Evolutionary conservation across 2,113 vertebrate species (phyloP).

Genomic region (Sorex araneus): DNA sequence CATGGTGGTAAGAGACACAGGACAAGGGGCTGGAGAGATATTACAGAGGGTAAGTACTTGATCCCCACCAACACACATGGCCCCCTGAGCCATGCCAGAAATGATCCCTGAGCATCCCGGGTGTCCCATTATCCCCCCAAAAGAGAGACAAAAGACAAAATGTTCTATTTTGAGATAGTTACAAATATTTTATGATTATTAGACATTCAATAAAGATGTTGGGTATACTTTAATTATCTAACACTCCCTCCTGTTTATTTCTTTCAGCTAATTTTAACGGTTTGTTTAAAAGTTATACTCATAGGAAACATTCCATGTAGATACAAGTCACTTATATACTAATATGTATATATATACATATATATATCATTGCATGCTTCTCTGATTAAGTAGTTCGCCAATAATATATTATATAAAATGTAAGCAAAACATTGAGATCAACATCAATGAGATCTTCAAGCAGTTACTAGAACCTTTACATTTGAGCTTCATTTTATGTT

Average conservation of each 20-base stretch:
- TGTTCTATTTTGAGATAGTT: conserved; percentile 15
- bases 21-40: no score
- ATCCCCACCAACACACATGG: no score
- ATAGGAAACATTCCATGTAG: not conserved
- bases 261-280: not conserved
- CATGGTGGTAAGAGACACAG: not conserved
- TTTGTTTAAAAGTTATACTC: conserved; percentile 33
- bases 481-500: not conserved
- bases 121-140: no score
- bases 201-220: not conserved
- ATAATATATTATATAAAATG: not conserved
- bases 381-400: not conserved
- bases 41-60: no score
- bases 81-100: no score
- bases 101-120: no score
- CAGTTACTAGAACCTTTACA: not conserved
- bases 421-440: not conserved
- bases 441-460: not conserved
- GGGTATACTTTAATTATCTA: conserved; percentile 30
- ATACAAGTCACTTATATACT: not conserved
- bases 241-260: not conserved
- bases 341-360: not conserved
- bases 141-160: conserved; percentile 19
- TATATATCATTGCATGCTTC: not conserved
- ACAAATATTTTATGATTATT: conserved; percentile 19